Evolutionary conservation across 2,797 vertebrate species (phyloP).

Genomic region (Mormyrops boulengeri): DNA sequence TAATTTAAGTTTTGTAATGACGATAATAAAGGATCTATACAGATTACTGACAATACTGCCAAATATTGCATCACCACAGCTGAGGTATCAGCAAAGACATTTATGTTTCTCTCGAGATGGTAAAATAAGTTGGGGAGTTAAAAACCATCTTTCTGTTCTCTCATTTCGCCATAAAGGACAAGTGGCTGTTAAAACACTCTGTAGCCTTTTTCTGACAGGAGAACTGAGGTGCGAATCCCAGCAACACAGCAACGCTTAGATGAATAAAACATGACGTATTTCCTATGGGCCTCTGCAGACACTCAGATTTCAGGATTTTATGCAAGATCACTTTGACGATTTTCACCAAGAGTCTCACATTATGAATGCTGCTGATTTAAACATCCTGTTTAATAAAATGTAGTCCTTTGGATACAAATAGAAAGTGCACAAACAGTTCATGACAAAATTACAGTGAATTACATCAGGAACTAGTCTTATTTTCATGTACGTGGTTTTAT

Average conservation of each 20-base stretch:
- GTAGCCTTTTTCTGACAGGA: neutral
- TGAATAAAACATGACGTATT: slow-evolving; percentile 13
- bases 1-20: neutral
- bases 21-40: neutral
- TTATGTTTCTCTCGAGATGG: neutral
- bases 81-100: neutral
- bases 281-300: neutral
- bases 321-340: neutral
- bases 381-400: neutral
- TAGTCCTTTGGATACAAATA: neutral
- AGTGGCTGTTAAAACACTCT: neutral
- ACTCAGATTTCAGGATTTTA: neutral
- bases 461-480: neutral
- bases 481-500: neutral
- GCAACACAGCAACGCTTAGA: neutral
- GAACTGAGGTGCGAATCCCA: neutral
- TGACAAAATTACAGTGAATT: neutral
- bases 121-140: neutral
- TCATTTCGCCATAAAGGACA: neutral
- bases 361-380: neutral
- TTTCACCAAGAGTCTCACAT: neutral
- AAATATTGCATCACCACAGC: too few relatives aligned
- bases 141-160: neutral
- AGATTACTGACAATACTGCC: neutral
- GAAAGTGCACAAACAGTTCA: neutral